Evolutionary conservation across 2,113 vertebrate genomes (phyloP).

Genomic region (Vicugna pacos): DNA sequence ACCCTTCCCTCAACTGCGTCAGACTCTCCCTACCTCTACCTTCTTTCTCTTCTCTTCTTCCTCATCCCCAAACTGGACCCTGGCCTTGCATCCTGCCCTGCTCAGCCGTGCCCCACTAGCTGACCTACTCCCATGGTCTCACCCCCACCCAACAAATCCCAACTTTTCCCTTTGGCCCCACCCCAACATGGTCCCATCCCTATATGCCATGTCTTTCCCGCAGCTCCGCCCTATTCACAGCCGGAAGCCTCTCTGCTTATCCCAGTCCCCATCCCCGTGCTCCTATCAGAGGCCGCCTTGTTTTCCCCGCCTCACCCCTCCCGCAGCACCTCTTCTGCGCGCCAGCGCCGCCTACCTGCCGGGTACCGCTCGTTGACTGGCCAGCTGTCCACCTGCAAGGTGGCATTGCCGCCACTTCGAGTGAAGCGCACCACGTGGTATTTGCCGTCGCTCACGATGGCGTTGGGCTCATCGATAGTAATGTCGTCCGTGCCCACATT

Average conservation of each 20-base stretch:
- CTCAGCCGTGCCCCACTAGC: neutral
- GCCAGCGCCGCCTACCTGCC: constrained; percentile 89
- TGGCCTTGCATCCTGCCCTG: neutral
- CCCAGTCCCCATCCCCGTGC: neutral
- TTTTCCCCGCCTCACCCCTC: neutral
- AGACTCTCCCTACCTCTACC: neutral
- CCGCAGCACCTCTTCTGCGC: neutral
- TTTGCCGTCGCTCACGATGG: constrained; percentile 95
- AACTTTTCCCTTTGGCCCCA: neutral
- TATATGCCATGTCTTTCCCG: neutral
- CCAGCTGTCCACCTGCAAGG: constrained; percentile 98
- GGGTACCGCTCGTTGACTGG: constrained; percentile 96
- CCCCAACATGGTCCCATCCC: neutral
- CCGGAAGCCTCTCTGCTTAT: neutral
- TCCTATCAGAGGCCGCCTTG: neutral
- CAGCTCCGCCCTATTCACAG: neutral
- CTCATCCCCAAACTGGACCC: neutral
- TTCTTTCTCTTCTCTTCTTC: neutral
- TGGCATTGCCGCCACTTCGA: constrained; percentile 97
- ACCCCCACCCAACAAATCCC: neutral
- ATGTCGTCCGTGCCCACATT: constrained; percentile 98
- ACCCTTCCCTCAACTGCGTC: neutral
- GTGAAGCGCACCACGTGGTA: constrained; percentile 99
- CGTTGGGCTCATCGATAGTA: constrained; percentile 94
- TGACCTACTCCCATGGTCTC: neutral